These are phyloP conservation scores for Ciconia maguari DNA, from an alignment of 2,113 vertebrate genomes.

Conservation along the genomic window DNA sequence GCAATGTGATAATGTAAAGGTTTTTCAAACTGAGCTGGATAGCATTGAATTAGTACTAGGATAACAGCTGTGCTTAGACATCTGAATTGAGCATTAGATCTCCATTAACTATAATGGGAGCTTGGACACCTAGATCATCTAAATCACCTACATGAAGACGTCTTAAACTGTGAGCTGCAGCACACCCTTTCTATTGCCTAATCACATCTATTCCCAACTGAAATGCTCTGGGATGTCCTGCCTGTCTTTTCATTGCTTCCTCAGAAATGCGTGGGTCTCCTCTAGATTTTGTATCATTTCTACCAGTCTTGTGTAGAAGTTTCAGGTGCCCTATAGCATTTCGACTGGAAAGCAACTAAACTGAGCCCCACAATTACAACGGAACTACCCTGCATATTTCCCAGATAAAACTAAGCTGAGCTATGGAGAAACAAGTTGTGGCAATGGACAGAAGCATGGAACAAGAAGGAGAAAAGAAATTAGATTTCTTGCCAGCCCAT, in stretches of 20 bases:
- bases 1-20: fast-evolving
- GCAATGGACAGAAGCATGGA: neutral
- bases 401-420: neutral
- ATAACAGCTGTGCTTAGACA: neutral
- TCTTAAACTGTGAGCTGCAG: neutral
- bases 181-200: neutral
- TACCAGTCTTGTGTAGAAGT: neutral
- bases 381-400: neutral
- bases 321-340: neutral
- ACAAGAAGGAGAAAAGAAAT: neutral
- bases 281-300: neutral
- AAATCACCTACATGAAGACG: neutral
- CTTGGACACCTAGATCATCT: neutral
- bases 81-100: neutral
- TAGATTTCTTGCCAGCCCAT: neutral
- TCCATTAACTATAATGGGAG: neutral
- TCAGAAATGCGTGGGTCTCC: neutral
- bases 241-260: neutral
- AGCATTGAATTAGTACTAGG: neutral
- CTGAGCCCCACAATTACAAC: neutral
- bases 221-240: neutral
- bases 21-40: neutral
- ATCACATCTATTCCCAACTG: neutral
- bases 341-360: neutral
- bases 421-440: neutral